Evolutionary conservation across 2,113 vertebrate species (phyloP).

Genomic region (Salvelinus sp.): DNA sequence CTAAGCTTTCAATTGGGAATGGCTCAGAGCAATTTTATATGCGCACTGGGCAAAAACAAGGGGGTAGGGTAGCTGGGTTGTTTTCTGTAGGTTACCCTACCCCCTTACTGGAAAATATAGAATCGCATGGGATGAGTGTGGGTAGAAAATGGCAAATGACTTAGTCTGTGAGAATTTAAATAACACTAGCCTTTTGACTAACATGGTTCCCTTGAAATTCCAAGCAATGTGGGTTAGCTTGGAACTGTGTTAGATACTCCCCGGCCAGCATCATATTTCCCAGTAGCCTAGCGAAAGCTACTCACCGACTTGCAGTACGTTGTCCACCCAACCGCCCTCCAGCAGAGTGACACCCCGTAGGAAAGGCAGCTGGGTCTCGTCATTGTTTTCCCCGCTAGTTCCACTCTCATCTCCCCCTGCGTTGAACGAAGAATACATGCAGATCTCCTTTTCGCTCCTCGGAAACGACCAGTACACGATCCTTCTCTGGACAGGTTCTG

Average conservation of each 20-base stretch:
- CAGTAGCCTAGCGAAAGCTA: slow-evolving; percentile 45
- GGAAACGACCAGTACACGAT: slow-evolving; percentile 99
- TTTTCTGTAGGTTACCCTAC: slow-evolving; percentile 54
- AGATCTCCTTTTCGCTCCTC: slow-evolving; percentile 95
- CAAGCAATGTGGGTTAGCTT: slow-evolving; percentile 29
- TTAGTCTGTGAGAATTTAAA: slow-evolving; percentile 56
- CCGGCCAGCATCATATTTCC: slow-evolving; percentile 15
- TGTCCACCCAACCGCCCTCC: slow-evolving; percentile 95
- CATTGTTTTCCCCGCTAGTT: slow-evolving; percentile 82
- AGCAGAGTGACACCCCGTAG: slow-evolving; percentile 93
- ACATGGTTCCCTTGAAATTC: slow-evolving; percentile 49
- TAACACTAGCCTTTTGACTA: slow-evolving; percentile 18
- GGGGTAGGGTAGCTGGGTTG: not conserved
- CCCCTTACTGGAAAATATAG: slow-evolving; percentile 68
- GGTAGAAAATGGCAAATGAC: slow-evolving; percentile 54
- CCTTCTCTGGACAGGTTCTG: slow-evolving; percentile 94
- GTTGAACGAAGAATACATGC: slow-evolving; percentile 98
- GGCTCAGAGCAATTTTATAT: slow-evolving; percentile 77
- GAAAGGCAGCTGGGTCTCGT: slow-evolving; percentile 93
- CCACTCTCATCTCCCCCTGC: slow-evolving; percentile 85
- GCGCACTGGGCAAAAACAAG: slow-evolving; percentile 72
- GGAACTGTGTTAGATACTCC: slow-evolving; percentile 20
- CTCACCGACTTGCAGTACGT: slow-evolving; percentile 99
- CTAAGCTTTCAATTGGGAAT: slow-evolving; percentile 74
- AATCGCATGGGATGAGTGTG: slow-evolving; percentile 50